Percentiles rank a stretch among this genome's conserved stretches.
These are phyloP conservation scores for Hozukius guyotensis DNA, from an alignment of 2,797 vertebrate species.

Conservation along the genomic window DNA sequence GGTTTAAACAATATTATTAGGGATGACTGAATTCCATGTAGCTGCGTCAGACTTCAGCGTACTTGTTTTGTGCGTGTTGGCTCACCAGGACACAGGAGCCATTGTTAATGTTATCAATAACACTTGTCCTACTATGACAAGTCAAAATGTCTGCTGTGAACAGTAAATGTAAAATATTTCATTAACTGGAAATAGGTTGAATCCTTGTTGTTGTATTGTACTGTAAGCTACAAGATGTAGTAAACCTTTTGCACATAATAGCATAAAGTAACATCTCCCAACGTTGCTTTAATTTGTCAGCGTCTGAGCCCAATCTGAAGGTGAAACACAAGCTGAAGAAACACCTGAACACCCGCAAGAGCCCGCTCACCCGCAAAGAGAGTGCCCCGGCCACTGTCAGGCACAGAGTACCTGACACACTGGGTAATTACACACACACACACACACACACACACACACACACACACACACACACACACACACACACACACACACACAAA, in stretches of 20 bases:
- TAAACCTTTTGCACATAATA: neutral
- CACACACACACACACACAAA: neutral
- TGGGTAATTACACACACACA: conserved; percentile 79
- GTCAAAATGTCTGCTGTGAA: neutral
- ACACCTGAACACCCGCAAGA: conserved; percentile 93
- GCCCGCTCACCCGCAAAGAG: conserved; percentile 94
- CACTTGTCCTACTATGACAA: neutral
- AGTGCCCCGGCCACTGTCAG: conserved; percentile 90
- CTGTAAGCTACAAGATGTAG: neutral
- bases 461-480: neutral
- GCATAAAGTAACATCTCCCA: neutral
- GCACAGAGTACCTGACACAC: conserved; percentile 86
- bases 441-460: neutral
- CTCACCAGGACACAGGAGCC: neutral
- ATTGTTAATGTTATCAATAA: neutral
- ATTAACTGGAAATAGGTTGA: neutral
- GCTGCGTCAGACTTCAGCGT: neutral
- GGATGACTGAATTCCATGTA: neutral
- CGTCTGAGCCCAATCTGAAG: conserved; percentile 96
- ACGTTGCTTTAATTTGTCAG: conserved; percentile 62
- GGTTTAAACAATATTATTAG: neutral
- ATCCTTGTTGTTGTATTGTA: neutral
- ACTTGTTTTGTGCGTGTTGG: too few relatives aligned
- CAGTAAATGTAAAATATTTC: neutral
- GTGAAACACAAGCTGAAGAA: conserved; percentile 95